Percentiles rank a stretch among this genome's conserved stretches.
phyloP scores from a whole-genome alignment of 30 jellyfish, hydroid and myxozoan genomes.

The Hydractinia echinata region DNA sequence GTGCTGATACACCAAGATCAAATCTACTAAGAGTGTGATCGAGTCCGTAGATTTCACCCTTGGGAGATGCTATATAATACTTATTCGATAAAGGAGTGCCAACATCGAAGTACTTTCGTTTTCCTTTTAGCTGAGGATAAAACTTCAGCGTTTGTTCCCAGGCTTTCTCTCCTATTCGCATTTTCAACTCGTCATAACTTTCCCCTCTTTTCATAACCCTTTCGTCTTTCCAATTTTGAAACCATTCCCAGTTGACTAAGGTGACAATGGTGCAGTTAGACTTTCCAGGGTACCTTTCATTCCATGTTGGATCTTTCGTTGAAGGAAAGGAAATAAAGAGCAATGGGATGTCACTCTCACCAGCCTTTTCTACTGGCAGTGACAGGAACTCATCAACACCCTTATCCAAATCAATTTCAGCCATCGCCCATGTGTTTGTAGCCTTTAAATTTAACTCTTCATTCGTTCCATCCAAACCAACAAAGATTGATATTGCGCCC shows the following conservation, averaged over 20 bases:
- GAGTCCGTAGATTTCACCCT: conserved; percentile 85
- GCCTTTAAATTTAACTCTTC: conserved; percentile 73
- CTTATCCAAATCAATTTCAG: conserved; percentile 52
- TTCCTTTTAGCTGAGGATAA: conserved; percentile 73
- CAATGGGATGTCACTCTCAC: conserved; percentile 73
- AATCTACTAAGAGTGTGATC: conserved; percentile 70
- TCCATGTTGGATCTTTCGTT: conserved; percentile 94
- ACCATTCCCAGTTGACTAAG: conserved; percentile 85
- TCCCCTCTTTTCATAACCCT: conserved; percentile 81
- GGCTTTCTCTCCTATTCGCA: conserved; percentile 63
- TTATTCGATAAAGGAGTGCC: conserved; percentile 88
- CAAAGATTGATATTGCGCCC: conserved; percentile 70
- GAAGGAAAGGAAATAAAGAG: conserved; percentile 93
- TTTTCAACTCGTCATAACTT: conserved; percentile 63
- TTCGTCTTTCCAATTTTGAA: conserved; percentile 70
- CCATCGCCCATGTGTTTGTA: conserved; percentile 74
- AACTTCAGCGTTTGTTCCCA: conserved; percentile 78
- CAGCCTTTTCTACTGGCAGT: conserved; percentile 55
- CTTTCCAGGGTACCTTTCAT: conserved; percentile 79
- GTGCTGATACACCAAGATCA: conserved; percentile 42
- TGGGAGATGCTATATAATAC: conserved; percentile 75
- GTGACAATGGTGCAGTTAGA: conserved; percentile 87
- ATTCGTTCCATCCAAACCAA: conserved; percentile 75
- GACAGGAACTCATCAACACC: conserved; percentile 44
- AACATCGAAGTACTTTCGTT: conserved; percentile 71